phyloP scores from a whole-genome alignment of 2,113 vertebrate genomes.

The Lota lota region DNA sequence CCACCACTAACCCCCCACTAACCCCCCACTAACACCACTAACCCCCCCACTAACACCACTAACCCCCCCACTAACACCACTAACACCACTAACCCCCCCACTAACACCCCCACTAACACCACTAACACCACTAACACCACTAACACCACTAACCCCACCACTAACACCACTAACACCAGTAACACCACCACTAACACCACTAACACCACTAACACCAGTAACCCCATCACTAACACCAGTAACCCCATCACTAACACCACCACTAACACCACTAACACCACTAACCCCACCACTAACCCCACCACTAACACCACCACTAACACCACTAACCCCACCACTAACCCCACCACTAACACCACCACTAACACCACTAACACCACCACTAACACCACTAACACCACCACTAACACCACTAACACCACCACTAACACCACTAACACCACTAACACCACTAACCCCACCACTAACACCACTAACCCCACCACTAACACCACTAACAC shows the following conservation, averaged over 20 bases:
- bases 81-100: conserved; percentile 20
- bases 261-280: no score
- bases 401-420: conserved; percentile 26
- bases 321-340: no score
- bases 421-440: no score
- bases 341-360: conserved; percentile 23
- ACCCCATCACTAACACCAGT: conserved; percentile 13
- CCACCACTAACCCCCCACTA: conserved; percentile 23
- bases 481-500: conserved; percentile 18
- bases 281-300: conserved; percentile 37
- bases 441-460: conserved; percentile 1
- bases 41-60: conserved; percentile 14
- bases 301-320: conserved; percentile 11
- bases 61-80: conserved; percentile 23
- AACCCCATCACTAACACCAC: conserved; percentile 22
- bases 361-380: conserved; percentile 29
- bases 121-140: no score
- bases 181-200: conserved; percentile 14
- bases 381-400: conserved; percentile 12
- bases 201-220: conserved; percentile 32
- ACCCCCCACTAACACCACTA: conserved; percentile 32
- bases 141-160: conserved; percentile 16
- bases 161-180: conserved; percentile 36
- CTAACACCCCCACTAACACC: conserved; percentile 27
- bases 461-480: conserved; percentile 26